Conservation (phyloP, 2,113 vertebrate species). For the Caranx melampygus region DNA sequence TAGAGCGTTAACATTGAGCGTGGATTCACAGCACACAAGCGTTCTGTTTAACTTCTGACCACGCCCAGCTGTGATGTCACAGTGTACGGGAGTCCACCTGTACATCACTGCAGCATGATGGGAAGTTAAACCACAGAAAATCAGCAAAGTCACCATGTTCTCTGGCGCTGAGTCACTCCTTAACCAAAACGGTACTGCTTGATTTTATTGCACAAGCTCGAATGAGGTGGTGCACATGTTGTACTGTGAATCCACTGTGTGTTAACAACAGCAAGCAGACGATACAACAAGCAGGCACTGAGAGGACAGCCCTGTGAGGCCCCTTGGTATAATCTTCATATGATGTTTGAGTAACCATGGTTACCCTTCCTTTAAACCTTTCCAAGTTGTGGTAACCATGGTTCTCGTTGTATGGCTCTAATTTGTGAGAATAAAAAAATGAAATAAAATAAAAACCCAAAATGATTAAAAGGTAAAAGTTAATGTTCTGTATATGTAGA, state of each 20-base stretch:
- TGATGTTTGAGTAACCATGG: conserved; percentile 72
- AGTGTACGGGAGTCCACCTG: background rate
- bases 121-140: background rate
- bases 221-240: background rate
- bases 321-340: conserved; percentile 62
- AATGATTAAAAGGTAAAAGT: background rate
- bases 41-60: background rate
- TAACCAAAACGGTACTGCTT: background rate
- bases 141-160: background rate
- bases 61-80: background rate
- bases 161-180: background rate
- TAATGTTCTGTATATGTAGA: conserved; percentile 37
- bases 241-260: conserved; percentile 72
- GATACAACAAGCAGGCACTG: conserved; percentile 85
- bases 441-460: background rate
- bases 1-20: conserved; percentile 69
- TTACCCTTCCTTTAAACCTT: conserved; percentile 59
- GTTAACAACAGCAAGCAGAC: conserved; percentile 74
- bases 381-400: conserved; percentile 62
- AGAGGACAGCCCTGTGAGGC: conserved; percentile 96
- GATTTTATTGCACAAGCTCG: background rate
- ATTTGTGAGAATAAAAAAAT: conserved; percentile 51
- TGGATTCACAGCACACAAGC: conserved; percentile 67
- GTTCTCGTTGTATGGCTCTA: conserved; percentile 50
- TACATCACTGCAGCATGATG: background rate